phyloP scores from a whole-genome alignment of 2,113 vertebrate species.

The Chaetodon trifascialis region DNA sequence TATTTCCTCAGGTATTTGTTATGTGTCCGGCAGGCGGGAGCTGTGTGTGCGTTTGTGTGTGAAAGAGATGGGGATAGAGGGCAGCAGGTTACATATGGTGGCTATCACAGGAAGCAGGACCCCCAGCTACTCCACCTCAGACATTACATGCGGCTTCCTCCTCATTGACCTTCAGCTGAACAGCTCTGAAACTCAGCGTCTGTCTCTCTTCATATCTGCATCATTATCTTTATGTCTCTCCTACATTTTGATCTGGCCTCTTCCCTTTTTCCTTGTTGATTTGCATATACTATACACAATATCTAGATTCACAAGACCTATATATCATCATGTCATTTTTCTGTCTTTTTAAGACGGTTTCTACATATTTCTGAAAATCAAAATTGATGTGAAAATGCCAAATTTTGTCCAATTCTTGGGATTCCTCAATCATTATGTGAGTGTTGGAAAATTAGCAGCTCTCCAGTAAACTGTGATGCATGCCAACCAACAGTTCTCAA shows the following conservation, averaged over 20 bases:
- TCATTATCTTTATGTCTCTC: not conserved
- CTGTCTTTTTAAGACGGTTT: not conserved
- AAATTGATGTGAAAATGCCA: not conserved
- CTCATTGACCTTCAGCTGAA: conserved; percentile 59
- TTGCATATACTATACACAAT: too few relatives aligned
- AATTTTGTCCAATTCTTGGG: not conserved
- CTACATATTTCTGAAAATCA: not conserved
- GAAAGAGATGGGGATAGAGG: conserved; percentile 35
- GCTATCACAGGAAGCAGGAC: conserved; percentile 60
- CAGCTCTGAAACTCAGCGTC: not conserved
- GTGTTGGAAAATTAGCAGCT: too few relatives aligned
- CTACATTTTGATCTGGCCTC: not conserved
- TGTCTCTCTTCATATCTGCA: not conserved
- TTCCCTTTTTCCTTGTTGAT: too few relatives aligned
- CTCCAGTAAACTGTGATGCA: too few relatives aligned
- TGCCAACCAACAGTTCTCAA: too few relatives aligned
- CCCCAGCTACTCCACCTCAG: conserved; percentile 33
- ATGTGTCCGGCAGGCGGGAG: conserved; percentile 19
- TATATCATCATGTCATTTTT: not conserved
- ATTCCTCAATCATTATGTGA: not conserved
- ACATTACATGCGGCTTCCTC: conserved; percentile 35
- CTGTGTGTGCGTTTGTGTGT: not conserved
- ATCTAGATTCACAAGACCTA: too few relatives aligned
- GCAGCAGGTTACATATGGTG: conserved; percentile 71
- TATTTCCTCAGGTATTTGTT: conserved; percentile 42